Conservation (phyloP, 2,888 invertebrate species). For the Megaustenia siamemsis region DNA sequence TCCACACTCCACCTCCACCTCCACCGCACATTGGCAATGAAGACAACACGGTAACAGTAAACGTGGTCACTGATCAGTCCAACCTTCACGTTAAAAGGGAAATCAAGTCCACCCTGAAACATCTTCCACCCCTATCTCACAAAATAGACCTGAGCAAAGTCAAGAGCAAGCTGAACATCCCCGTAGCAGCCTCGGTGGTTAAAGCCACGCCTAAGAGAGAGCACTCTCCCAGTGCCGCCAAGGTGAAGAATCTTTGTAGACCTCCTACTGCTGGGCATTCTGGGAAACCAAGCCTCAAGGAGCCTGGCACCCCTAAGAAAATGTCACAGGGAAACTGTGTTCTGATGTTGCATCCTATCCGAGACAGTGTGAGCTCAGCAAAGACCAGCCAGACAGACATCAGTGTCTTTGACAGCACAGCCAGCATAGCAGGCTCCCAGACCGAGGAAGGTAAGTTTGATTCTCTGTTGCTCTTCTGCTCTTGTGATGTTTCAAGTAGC, state of each 20-base stretch:
- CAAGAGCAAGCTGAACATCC: constrained; percentile 70
- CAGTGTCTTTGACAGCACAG: constrained; percentile 55
- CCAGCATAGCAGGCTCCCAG: not conserved
- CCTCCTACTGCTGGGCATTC: constrained; percentile 6
- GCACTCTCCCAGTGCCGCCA: constrained; percentile 39
- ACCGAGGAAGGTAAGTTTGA: constrained; percentile 1
- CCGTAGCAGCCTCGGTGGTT: constrained; percentile 56
- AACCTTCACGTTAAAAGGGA: not conserved
- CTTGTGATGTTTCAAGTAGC: too few species aligned
- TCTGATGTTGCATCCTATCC: not conserved
- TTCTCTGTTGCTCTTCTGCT: not conserved
- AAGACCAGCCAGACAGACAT: constrained; percentile 69
- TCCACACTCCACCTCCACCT: constrained; percentile 60
- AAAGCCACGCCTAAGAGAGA: constrained; percentile 49
- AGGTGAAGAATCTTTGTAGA: not conserved
- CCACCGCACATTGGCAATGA: not conserved
- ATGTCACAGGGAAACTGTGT: constrained; percentile 32
- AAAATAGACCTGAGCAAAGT: constrained; percentile 74
- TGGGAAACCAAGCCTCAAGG: not conserved
- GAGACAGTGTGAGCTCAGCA: constrained; percentile 59
- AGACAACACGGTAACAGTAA: not conserved
- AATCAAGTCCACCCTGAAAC: constrained; percentile 39
- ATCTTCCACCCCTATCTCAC: constrained; percentile 56
- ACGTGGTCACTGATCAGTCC: not conserved
- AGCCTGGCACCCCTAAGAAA: not conserved